Evolutionary conservation across 2,797 vertebrate genomes (phyloP).

Genomic region (Lophura swinhoii): DNA sequence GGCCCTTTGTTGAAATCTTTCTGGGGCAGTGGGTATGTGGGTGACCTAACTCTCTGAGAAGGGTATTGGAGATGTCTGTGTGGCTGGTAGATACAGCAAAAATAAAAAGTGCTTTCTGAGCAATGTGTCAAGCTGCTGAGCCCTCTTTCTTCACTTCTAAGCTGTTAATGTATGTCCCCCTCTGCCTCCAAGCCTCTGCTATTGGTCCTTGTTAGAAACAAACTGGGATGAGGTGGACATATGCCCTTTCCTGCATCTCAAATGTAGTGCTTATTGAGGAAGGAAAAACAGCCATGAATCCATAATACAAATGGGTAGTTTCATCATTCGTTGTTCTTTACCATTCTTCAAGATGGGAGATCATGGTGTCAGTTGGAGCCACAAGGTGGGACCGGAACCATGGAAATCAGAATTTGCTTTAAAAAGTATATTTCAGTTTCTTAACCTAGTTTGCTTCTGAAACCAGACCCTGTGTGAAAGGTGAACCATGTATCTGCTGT

Average conservation of each 20-base stretch:
- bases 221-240: neutral
- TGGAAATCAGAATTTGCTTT: neutral
- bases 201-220: neutral
- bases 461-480: neutral
- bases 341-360: neutral
- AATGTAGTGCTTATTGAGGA: neutral
- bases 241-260: neutral
- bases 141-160: neutral
- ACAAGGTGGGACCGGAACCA: neutral
- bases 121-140: neutral
- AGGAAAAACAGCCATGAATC: neutral
- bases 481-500: neutral
- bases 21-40: neutral
- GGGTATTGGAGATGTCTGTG: neutral
- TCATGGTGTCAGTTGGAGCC: neutral
- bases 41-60: neutral
- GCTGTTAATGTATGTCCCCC: neutral
- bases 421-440: neutral
- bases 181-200: neutral
- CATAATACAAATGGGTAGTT: neutral
- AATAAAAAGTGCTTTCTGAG: neutral
- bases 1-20: neutral
- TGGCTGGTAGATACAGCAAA: neutral
- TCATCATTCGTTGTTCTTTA: neutral
- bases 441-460: neutral